A percentile compares a stretch with the other conserved stretches of the same genome.
phyloP scores from a whole-genome alignment of 2,797 vertebrate genomes.

The Caiman crocodilus region DNA sequence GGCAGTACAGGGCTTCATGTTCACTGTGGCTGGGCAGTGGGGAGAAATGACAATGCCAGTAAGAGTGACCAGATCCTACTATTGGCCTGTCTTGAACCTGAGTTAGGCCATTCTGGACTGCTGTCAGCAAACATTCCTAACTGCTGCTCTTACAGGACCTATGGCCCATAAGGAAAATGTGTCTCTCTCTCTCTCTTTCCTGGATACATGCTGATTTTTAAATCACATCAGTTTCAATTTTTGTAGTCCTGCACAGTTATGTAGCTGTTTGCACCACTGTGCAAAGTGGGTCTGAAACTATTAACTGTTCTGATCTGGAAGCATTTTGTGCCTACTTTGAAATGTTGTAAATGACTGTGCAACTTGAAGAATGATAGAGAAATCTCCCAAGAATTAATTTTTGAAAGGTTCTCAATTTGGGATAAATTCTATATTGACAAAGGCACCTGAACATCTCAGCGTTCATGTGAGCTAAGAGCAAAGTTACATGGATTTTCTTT shows the following conservation, averaged over 20 bases:
- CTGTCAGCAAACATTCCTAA: too few relatives aligned
- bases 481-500: slow-evolving; percentile 32
- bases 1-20: too few relatives aligned
- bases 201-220: not conserved
- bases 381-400: too few relatives aligned
- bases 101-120: too few relatives aligned
- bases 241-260: not conserved
- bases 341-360: not conserved
- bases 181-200: not conserved
- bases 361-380: not conserved
- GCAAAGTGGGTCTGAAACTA: not conserved
- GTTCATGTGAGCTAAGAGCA: slow-evolving; percentile 23
- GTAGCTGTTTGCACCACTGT: not conserved
- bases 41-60: too few relatives aligned
- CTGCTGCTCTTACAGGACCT: too few relatives aligned
- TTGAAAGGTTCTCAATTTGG: too few relatives aligned
- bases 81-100: too few relatives aligned
- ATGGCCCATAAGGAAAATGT: not conserved
- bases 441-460: not conserved
- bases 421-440: not conserved
- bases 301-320: not conserved
- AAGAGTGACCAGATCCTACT: too few relatives aligned
- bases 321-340: too few relatives aligned
- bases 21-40: too few relatives aligned
- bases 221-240: not conserved